Conservation (phyloP, 2,113 vertebrate genomes). For the Aramus guarauna region DNA sequence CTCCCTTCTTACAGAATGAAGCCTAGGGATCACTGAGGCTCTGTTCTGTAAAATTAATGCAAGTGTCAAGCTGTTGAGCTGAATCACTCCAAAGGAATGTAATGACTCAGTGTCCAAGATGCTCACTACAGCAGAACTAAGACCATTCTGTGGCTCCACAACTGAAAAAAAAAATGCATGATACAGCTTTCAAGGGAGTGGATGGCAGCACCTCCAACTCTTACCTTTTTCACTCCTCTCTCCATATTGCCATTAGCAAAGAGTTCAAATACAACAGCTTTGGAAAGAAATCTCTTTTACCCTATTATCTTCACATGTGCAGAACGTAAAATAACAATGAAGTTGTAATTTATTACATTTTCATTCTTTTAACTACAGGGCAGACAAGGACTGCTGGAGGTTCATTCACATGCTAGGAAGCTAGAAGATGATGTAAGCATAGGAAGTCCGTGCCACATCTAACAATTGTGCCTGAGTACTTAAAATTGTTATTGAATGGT, state of each 20-base stretch:
- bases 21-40: conserved; percentile 19
- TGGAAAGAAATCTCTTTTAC: neutral
- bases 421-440: neutral
- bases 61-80: conserved; percentile 64
- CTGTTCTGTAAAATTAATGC: conserved; percentile 41
- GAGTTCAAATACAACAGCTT: neutral
- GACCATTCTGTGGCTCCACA: conserved; percentile 12
- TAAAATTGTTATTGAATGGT: neutral
- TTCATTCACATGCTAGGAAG: neutral
- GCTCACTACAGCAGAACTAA: conserved; percentile 37
- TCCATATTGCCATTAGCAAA: neutral
- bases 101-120: conserved; percentile 52
- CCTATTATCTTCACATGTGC: neutral
- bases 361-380: conserved; percentile 12
- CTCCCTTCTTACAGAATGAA: conserved; percentile 3
- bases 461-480: neutral
- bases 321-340: neutral
- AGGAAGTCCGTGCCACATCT: neutral
- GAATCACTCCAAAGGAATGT: conserved; percentile 66
- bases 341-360: neutral
- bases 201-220: neutral
- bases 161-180: neutral
- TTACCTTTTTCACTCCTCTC: neutral
- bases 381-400: neutral
- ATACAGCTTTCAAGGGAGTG: neutral